These are phyloP conservation scores for Allolobophora icterica DNA, from an alignment of 2,888 invertebrate species.

Conservation along the genomic window DNA sequence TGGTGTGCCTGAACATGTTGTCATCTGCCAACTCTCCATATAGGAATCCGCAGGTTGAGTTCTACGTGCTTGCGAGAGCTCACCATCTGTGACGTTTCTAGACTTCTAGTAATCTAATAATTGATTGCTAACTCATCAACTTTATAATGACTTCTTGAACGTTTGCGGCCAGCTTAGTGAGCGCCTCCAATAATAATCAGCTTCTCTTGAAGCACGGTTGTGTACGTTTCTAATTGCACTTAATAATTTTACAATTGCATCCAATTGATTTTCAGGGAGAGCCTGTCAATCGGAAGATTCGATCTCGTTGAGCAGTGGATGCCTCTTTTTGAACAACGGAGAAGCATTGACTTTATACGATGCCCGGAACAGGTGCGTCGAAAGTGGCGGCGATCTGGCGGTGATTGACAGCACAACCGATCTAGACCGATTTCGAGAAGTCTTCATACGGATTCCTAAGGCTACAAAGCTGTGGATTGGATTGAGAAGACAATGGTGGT, in stretches of 20 bases:
- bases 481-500: not conserved
- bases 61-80: too few relatives aligned
- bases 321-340: not conserved
- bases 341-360: not conserved
- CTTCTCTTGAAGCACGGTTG: too few relatives aligned
- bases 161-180: too few relatives aligned
- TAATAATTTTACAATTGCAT: not conserved
- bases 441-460: not conserved
- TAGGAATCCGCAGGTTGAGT: too few relatives aligned
- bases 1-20: too few relatives aligned
- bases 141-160: too few relatives aligned
- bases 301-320: not conserved
- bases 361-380: slow-evolving; percentile 8
- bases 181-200: too few relatives aligned
- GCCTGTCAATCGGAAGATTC: not conserved
- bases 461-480: not conserved
- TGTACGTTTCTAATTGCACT: not conserved
- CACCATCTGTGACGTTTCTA: too few relatives aligned
- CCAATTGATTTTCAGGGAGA: not conserved
- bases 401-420: not conserved
- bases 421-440: not conserved
- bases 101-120: too few relatives aligned
- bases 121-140: too few relatives aligned
- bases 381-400: not conserved
- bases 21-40: too few relatives aligned